Percentiles rank a stretch among this genome's conserved stretches.
These are phyloP conservation scores for Catocala fraxini DNA, from an alignment of 2,888 invertebrate genomes.

Conservation along the genomic window DNA sequence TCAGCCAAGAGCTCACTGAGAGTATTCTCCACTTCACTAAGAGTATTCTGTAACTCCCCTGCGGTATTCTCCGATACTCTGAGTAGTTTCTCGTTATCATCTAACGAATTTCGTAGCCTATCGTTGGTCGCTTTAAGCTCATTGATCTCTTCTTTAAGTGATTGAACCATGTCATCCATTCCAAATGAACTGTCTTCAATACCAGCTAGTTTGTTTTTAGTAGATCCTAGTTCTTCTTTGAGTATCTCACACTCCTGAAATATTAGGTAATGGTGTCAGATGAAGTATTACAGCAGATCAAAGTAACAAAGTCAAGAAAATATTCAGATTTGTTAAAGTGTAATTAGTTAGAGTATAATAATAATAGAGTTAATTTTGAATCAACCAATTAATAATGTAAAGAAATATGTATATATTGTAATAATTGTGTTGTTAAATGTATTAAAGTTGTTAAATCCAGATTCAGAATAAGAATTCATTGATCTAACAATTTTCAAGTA, in stretches of 20 bases:
- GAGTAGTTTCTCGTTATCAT: constrained; percentile 87
- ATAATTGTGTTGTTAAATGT: no score
- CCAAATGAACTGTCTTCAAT: constrained; percentile 91
- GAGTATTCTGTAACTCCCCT: constrained; percentile 93
- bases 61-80: constrained; percentile 93
- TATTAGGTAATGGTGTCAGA: not conserved
- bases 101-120: constrained; percentile 89
- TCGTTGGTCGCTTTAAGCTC: constrained; percentile 87
- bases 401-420: no score
- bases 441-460: no score
- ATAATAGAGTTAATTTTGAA: no score
- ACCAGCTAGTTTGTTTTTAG: constrained; percentile 87
- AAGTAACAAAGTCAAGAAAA: no score
- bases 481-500: no score
- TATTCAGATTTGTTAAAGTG: no score
- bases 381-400: no score
- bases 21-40: constrained; percentile 91
- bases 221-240: constrained; percentile 88
- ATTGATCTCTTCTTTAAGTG: constrained; percentile 90
- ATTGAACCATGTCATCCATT: constrained; percentile 91
- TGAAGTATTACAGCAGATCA: no score
- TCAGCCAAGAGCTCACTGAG: constrained; percentile 87
- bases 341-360: no score
- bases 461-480: no score
- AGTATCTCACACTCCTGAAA: constrained; percentile 90